Evolutionary conservation across 2,888 invertebrate species (phyloP).

Genomic region (Prenolepis imparis): DNA sequence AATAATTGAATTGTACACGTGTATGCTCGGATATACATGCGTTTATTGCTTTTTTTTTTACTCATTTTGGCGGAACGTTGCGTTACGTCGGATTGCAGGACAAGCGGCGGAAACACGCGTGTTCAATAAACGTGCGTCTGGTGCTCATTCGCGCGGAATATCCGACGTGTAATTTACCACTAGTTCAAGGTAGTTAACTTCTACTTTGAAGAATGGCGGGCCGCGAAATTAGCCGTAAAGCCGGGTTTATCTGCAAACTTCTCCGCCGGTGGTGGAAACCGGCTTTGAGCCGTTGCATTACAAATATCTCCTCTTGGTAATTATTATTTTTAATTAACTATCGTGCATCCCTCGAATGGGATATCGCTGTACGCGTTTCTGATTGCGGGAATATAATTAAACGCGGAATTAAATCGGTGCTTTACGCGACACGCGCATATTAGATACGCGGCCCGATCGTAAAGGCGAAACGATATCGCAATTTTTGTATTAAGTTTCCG

Average conservation of each 20-base stretch:
- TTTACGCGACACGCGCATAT: neutral
- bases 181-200: conserved; percentile 72
- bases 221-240: conserved; percentile 73
- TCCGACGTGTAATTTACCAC: conserved; percentile 71
- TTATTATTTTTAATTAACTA: conserved; percentile 72
- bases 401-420: conserved; percentile 36
- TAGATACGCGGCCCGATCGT: conserved; percentile 32
- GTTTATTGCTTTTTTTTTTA: neutral
- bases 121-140: conserved; percentile 64
- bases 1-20: neutral
- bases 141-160: conserved; percentile 68
- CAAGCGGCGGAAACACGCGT: conserved; percentile 59
- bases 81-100: conserved; percentile 38
- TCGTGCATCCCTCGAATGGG: conserved; percentile 28
- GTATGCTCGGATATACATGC: neutral
- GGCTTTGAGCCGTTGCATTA: conserved; percentile 56
- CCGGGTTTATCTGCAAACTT: conserved; percentile 70
- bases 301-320: conserved; percentile 69
- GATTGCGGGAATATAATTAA: conserved; percentile 55
- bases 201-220: conserved; percentile 72
- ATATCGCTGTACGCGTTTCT: conserved; percentile 19
- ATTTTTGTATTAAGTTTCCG: neutral
- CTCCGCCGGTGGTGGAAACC: conserved; percentile 64
- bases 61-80: neutral
- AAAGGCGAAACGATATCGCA: conserved; percentile 27